phyloP scores from a whole-genome alignment of 2,113 vertebrate genomes.

The Natator depressus region DNA sequence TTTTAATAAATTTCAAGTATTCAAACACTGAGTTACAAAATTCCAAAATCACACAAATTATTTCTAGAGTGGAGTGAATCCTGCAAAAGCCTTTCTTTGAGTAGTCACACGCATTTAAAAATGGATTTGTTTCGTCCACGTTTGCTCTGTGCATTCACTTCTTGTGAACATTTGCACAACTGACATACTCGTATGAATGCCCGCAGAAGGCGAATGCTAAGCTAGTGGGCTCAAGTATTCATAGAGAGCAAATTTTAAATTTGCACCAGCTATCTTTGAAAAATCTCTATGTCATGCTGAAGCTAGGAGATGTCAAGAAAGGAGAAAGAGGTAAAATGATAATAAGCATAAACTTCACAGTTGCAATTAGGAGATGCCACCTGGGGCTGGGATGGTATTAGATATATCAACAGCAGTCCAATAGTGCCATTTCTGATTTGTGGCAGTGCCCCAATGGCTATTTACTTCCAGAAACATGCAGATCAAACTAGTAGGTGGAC shows the following conservation, averaged over 20 bases:
- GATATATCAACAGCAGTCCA: not conserved
- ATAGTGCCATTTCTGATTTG: not conserved
- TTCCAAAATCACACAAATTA: not conserved
- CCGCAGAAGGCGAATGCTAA: not conserved
- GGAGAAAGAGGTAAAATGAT: not conserved
- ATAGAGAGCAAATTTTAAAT: not conserved
- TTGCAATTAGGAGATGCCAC: not conserved
- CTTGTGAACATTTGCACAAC: not conserved
- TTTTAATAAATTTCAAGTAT: not conserved
- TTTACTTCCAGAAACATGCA: accelerated
- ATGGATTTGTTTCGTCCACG: not conserved
- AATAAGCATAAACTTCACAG: not conserved
- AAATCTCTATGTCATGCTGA: not conserved
- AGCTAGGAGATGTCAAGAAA: not conserved
- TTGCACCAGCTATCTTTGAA: not conserved
- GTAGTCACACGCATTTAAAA: not conserved
- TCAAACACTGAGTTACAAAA: not conserved
- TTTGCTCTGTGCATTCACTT: not conserved
- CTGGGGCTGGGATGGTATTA: not conserved
- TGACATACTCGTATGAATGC: accelerated
- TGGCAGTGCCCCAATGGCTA: not conserved
- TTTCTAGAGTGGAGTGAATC: not conserved
- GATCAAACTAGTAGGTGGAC: not conserved
- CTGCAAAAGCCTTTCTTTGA: not conserved
- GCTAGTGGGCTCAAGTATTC: not conserved